Percentiles rank a stretch among this genome's conserved stretches.
These are phyloP conservation scores for Rhinolophus ferrumequinum DNA, from an alignment of 2,113 vertebrate genomes.

Conservation along the genomic window DNA sequence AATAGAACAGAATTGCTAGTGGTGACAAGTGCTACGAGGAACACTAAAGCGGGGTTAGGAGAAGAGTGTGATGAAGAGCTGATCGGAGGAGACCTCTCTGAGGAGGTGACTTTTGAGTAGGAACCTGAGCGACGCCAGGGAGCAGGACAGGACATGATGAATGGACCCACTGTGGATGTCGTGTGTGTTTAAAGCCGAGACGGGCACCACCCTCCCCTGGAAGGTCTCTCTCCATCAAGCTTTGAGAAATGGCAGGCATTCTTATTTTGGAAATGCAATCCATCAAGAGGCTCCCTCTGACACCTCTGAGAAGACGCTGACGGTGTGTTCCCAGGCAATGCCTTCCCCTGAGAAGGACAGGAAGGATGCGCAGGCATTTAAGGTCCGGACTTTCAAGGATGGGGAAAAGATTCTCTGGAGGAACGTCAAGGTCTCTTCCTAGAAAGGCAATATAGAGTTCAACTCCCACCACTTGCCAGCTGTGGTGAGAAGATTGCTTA, in stretches of 20 bases:
- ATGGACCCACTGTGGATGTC: background rate
- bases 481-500: background rate
- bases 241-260: background rate
- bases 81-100: background rate
- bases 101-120: background rate
- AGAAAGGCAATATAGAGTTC: background rate
- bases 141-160: background rate
- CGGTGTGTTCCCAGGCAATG: background rate
- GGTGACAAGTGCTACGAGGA: background rate
- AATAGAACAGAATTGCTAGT: background rate
- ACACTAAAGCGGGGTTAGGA: background rate
- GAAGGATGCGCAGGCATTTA: background rate
- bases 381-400: background rate
- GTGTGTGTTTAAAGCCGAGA: background rate
- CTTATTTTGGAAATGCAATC: slow-evolving; percentile 49
- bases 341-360: background rate
- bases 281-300: background rate
- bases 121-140: background rate
- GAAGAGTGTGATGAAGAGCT: background rate
- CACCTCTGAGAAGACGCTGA: background rate
- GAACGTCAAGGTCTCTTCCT: background rate
- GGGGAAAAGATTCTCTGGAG: background rate
- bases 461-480: background rate
- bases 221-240: background rate
- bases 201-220: background rate